Percentiles rank a stretch among this genome's conserved stretches.
phyloP scores from a whole-genome alignment of 1,140 invertebrate genomes.

The Lasaia peninsularis region DNA sequence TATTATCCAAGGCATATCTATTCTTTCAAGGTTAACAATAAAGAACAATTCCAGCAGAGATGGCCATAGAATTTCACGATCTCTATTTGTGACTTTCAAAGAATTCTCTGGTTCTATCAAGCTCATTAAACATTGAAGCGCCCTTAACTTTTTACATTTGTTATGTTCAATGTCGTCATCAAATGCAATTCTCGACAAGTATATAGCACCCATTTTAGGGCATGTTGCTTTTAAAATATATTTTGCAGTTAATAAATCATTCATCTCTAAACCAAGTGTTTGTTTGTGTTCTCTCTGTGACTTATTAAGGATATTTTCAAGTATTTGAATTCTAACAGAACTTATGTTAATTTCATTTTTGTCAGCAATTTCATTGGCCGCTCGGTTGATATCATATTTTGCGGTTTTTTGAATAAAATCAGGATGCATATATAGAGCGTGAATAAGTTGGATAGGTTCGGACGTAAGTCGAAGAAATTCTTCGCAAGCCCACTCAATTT shows the following conservation, averaged over 20 bases:
- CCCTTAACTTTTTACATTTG: slow-evolving; percentile 69
- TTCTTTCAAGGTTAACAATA: slow-evolving; percentile 58
- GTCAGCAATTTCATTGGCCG: slow-evolving; percentile 77
- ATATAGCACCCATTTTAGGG: slow-evolving; percentile 71
- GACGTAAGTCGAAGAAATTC: slow-evolving; percentile 74
- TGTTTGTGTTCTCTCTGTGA: slow-evolving; percentile 42
- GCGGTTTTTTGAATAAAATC: slow-evolving; percentile 70
- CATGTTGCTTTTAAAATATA: slow-evolving; percentile 74
- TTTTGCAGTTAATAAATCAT: slow-evolving; percentile 65
- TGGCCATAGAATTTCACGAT: slow-evolving; percentile 56
- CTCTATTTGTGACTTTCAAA: slow-evolving; percentile 62
- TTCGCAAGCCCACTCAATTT: slow-evolving; percentile 77
- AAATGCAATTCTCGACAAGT: slow-evolving; percentile 71
- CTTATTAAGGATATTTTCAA: slow-evolving; percentile 68
- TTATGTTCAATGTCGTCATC: slow-evolving; percentile 67
- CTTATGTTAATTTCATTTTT: slow-evolving; percentile 70
- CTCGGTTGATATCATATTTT: slow-evolving; percentile 74
- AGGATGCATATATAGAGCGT: slow-evolving; percentile 77
- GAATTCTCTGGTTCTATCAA: slow-evolving; percentile 63
- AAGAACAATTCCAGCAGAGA: slow-evolving; percentile 64
- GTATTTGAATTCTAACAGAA: slow-evolving; percentile 67
- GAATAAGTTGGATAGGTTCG: slow-evolving; percentile 76
- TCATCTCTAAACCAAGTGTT: slow-evolving; percentile 44
- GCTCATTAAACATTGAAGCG: slow-evolving; percentile 73
- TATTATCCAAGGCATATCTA: slow-evolving; percentile 71